Evolutionary conservation across 92 coral and sea anemone species (phyloP).

Genomic region (Umimayanthus kanabou): DNA sequence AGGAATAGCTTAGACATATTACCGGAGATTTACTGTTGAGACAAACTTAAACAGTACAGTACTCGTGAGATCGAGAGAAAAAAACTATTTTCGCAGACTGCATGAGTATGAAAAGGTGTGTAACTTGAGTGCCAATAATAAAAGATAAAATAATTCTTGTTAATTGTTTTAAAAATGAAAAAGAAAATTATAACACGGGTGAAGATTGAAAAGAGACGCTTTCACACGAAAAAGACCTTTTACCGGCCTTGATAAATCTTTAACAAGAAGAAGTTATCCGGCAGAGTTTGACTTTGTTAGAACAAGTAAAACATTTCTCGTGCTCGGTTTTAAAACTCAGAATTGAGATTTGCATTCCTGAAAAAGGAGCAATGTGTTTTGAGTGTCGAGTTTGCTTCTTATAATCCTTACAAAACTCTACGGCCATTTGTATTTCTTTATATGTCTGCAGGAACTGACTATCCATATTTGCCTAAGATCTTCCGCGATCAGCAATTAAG

Average conservation of each 20-base stretch:
- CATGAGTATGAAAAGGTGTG: too few species aligned
- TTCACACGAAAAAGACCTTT: neutral
- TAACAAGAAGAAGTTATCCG: neutral
- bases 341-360: neutral
- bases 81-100: too few species aligned
- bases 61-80: too few species aligned
- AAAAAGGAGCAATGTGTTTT: neutral
- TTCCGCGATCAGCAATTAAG: neutral
- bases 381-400: neutral
- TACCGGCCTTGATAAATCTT: neutral
- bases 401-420: too few species aligned
- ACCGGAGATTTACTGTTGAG: too few species aligned
- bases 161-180: neutral
- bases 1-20: too few species aligned
- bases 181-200: neutral
- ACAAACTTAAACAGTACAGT: too few species aligned
- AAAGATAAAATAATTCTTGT: neutral
- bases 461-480: neutral
- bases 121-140: neutral
- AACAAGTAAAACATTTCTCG: neutral
- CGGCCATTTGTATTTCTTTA: neutral
- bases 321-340: neutral
- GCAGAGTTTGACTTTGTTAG: neutral
- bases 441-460: too few species aligned
- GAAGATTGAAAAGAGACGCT: neutral